Base-by-base conservation (phyloP, 2,888 invertebrate species). In the Furcula furcula region DNA sequence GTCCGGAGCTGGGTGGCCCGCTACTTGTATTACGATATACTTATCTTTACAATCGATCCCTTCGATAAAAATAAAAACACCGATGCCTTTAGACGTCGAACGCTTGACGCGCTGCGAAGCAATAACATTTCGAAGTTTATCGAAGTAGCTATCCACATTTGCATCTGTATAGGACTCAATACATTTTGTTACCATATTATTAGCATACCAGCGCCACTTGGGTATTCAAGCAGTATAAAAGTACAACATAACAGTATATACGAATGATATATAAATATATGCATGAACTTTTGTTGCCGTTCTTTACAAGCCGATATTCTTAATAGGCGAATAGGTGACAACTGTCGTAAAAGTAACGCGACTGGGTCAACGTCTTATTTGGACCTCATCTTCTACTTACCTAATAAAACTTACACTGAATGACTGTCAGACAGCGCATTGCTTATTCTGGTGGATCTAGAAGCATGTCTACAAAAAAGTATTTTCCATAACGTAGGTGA, bases 31-130 rank as follows among this genome's bases (percentile, higher is more conserved):
- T 88, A 85, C 85, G 83, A 80, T 76, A 73, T 76, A 82, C 78
- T 85, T 88, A 87, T 87, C 87, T 87, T 79, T 72, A 83, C 79
- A 80, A 86, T 87, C 87, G 85, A 86, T 85, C 80, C 83, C 75
- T 65, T 62, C 76, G 85, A 86, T 86, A 85, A 85, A 85, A 84
- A 81, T 77, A 82, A 82, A 76, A 75, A 71, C 73, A 67, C 69
- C 64, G 65, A 67, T 68, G 70, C 69, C 65, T 71, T 65, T 66
- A 67, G 65, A 78, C 70, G 80, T 75, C 74, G 74, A 72, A 75
- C 65, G 69, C 75, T 79, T 83, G 81, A 82, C 77, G 80, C 78
- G 77, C 75, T 72, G 70, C 76, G 70, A 71, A 74, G 74, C 78
- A 70, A 83, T 86, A 86, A 83, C 73, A 51, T 83, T 76, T 76